Conservation (phyloP, 2,888 invertebrate genomes). For the Acrobasis suavella region DNA sequence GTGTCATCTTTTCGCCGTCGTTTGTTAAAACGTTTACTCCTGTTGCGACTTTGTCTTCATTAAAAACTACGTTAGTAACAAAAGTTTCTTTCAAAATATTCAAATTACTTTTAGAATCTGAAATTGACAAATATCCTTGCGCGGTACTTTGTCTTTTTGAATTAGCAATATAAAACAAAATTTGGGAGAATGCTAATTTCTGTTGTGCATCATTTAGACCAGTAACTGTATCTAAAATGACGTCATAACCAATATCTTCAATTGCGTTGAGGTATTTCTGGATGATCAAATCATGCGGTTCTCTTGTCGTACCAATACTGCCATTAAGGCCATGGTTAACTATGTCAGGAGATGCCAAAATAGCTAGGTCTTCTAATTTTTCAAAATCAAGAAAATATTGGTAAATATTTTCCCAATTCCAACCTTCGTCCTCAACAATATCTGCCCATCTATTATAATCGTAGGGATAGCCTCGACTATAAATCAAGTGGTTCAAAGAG, state of each 20-base stretch:
- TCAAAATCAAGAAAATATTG: constrained; percentile 49
- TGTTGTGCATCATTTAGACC: not conserved
- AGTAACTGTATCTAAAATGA: constrained; percentile 29
- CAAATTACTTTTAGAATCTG: constrained; percentile 49
- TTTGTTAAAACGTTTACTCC: constrained; percentile 60
- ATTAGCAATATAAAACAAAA: constrained; percentile 64
- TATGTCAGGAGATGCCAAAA: constrained; percentile 34
- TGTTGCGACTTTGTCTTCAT: constrained; percentile 62
- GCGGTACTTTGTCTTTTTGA: constrained; percentile 73
- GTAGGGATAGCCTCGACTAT: constrained; percentile 38
- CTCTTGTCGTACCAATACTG: constrained; percentile 56
- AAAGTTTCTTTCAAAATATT: constrained; percentile 64
- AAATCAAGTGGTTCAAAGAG: constrained; percentile 40
- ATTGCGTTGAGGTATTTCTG: constrained; percentile 54
- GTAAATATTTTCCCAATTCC: constrained; percentile 40
- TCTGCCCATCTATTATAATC: constrained; percentile 47
- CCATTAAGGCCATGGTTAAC: constrained; percentile 62
- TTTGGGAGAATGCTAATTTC: constrained; percentile 63
- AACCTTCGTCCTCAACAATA: constrained; percentile 37
- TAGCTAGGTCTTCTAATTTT: constrained; percentile 36
- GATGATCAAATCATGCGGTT: constrained; percentile 31
- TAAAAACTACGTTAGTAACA: constrained; percentile 73
- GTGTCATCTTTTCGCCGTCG: constrained; percentile 39
- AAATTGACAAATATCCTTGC: constrained; percentile 62
- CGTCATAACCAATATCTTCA: constrained; percentile 59